Conservation (phyloP, 2,797 vertebrate species). For the Nyctibius grandis region DNA sequence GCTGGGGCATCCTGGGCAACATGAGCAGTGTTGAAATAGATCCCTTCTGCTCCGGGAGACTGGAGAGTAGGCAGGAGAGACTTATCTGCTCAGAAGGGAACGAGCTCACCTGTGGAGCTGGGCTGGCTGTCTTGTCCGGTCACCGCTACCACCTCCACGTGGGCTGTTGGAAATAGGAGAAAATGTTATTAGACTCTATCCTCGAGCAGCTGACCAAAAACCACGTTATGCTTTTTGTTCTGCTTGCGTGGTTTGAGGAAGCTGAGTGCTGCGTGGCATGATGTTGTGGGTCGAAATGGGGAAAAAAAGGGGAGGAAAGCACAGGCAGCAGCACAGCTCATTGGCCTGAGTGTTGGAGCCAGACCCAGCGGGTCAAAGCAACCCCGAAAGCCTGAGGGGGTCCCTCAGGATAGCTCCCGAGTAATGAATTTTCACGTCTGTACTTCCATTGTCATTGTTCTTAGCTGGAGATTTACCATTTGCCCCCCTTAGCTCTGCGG, state of each 20-base stretch:
- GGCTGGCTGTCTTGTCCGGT: neutral
- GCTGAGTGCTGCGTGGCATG: fast-evolving
- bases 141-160: neutral
- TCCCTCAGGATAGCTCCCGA: neutral
- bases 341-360: neutral
- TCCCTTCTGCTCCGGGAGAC: neutral
- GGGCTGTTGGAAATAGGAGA: neutral
- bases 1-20: neutral
- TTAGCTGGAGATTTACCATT: neutral
- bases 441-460: constrained; percentile 9
- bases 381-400: neutral
- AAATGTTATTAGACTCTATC: neutral
- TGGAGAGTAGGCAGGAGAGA: neutral
- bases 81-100: neutral
- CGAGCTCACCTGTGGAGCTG: neutral
- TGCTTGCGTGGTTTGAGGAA: neutral
- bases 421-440: constrained; percentile 49
- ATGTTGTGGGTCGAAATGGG: fast-evolving
- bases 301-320: neutral
- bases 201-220: neutral
- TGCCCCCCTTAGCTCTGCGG: neutral
- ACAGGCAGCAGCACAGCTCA: neutral
- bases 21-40: neutral
- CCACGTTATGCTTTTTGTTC: neutral
- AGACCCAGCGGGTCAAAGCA: neutral